Evolutionary conservation across 2,113 vertebrate species (phyloP).

Genomic region (Pedetes capensis): DNA sequence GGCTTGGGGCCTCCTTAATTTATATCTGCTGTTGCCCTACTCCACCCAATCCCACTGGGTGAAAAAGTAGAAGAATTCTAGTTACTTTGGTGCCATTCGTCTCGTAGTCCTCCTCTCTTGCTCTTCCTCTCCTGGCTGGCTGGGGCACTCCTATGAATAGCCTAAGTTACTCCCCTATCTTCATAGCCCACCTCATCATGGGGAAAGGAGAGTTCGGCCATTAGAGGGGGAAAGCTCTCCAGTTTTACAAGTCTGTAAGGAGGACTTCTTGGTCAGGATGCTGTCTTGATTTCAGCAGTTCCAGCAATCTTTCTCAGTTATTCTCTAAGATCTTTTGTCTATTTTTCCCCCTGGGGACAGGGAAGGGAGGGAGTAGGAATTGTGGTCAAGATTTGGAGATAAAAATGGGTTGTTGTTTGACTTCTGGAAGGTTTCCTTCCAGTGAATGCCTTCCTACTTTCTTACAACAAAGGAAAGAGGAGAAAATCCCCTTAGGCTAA

Average conservation of each 20-base stretch:
- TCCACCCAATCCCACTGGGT: neutral
- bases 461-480: neutral
- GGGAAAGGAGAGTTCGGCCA: neutral
- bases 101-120: neutral
- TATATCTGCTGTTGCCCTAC: neutral
- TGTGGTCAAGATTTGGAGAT: neutral
- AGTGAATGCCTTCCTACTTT: constrained; percentile 1
- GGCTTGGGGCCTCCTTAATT: neutral
- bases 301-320: neutral
- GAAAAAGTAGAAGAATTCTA: neutral
- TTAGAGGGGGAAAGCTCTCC: neutral
- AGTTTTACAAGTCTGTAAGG: neutral
- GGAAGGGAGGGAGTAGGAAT: neutral
- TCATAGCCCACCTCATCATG: neutral
- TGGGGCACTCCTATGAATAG: neutral
- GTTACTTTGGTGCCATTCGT: neutral
- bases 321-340: neutral
- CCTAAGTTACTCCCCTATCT: neutral
- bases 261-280: neutral
- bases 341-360: neutral
- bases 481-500: neutral
- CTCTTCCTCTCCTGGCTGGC: neutral
- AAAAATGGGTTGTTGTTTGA: neutral
- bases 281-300: neutral
- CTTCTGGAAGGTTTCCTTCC: constrained; percentile 30